A percentile compares a stretch with the other conserved stretches of the same genome.
Evolutionary conservation across 1,140 invertebrate genomes (phyloP).

Genomic region (Himalopsyche phryganea): DNA sequence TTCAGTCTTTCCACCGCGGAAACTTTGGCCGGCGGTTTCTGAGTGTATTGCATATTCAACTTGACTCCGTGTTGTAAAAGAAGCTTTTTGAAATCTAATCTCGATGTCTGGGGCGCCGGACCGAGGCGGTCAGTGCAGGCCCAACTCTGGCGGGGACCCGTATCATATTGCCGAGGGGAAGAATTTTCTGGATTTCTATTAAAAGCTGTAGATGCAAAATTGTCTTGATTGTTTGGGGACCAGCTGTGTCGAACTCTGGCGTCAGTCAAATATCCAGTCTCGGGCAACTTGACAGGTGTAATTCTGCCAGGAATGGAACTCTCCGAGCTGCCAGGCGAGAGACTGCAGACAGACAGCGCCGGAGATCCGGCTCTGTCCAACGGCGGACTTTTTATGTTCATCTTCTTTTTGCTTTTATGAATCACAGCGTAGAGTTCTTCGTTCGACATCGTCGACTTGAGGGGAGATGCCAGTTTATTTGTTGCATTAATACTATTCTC

Average conservation of each 20-base stretch:
- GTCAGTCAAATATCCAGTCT: slow-evolving; percentile 57
- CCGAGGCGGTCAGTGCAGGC: slow-evolving; percentile 58
- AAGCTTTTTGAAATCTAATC: slow-evolving; percentile 78
- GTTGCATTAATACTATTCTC: slow-evolving; percentile 27
- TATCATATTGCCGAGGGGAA: slow-evolving; percentile 36
- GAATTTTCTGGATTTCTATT: slow-evolving; percentile 37
- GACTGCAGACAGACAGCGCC: slow-evolving; percentile 48
- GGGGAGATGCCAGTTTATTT: slow-evolving; percentile 55
- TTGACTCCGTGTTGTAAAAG: slow-evolving; percentile 66
- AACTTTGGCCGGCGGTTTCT: slow-evolving; percentile 58
- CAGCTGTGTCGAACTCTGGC: slow-evolving; percentile 51
- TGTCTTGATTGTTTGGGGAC: slow-evolving; percentile 51
- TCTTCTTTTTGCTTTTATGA: slow-evolving; percentile 71
- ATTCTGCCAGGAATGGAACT: slow-evolving; percentile 46
- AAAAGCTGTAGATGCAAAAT: slow-evolving; percentile 37
- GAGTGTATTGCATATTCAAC: slow-evolving; percentile 54
- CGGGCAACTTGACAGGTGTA: slow-evolving; percentile 48
- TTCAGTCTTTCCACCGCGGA: slow-evolving; percentile 82
- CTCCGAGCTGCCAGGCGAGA: slow-evolving; percentile 53
- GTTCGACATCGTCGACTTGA: slow-evolving; percentile 70
- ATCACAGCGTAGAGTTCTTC: slow-evolving; percentile 75
- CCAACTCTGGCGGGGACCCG: slow-evolving; percentile 51
- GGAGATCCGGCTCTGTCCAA: slow-evolving; percentile 53
- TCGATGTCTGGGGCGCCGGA: slow-evolving; percentile 62
- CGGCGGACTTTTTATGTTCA: slow-evolving; percentile 62